A percentile compares a stretch with the other conserved stretches of the same genome.
phyloP scores from a whole-genome alignment of 2,888 invertebrate genomes.

The Euclidia mi region DNA sequence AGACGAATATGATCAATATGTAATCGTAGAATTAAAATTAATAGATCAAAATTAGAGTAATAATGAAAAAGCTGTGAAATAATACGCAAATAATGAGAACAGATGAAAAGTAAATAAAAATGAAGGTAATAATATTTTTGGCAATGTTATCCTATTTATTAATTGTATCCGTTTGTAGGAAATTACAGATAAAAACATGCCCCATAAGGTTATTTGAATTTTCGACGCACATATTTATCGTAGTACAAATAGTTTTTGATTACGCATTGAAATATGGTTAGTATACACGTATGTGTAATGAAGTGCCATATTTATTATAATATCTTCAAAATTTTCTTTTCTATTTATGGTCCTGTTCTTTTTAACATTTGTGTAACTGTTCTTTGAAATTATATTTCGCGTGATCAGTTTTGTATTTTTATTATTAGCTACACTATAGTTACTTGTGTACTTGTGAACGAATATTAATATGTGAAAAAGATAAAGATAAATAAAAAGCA shows the following conservation, averaged over 20 bases:
- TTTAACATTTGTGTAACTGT: no score
- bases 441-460: conserved; percentile 68
- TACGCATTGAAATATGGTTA: no score
- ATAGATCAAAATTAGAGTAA: conserved; percentile 45
- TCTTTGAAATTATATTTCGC: conserved; percentile 4
- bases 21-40: conserved; percentile 47
- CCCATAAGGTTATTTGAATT: conserved; percentile 14
- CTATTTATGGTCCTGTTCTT: not conserved
- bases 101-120: no score
- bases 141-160: no score
- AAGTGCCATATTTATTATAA: no score
- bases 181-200: conserved; percentile 4
- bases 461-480: conserved; percentile 66
- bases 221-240: no score
- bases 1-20: conserved; percentile 36
- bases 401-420: conserved; percentile 38
- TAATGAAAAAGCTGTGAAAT: conserved; percentile 49
- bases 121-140: no score
- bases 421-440: conserved; percentile 63
- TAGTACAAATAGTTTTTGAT: no score
- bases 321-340: conserved; percentile 1
- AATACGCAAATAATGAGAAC: conserved; percentile 16
- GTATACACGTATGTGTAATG: no score
- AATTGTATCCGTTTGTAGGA: no score
- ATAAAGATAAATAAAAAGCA: conserved; percentile 67